A percentile compares a stretch with the other conserved stretches of the same genome.
phyloP scores from a whole-genome alignment of 2,888 invertebrate species.

The Drosophila eohydei region DNA sequence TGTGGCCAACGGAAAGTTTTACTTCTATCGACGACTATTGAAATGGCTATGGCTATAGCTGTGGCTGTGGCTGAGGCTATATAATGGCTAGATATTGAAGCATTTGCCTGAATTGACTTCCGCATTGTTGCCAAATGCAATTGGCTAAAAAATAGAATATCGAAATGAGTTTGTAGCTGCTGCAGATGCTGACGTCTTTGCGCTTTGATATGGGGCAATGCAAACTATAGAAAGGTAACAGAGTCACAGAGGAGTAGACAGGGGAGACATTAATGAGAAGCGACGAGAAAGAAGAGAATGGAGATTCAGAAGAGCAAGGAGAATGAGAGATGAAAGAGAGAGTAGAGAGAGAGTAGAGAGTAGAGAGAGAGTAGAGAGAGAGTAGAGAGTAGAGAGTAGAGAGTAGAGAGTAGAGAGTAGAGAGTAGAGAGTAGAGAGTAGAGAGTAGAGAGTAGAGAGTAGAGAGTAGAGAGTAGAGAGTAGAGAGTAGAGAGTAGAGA shows the following conservation, averaged over 20 bases:
- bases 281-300: neutral
- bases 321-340: neutral
- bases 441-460: no score
- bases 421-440: neutral
- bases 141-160: conserved; percentile 7
- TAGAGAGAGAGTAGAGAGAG: neutral
- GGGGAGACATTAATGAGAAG: neutral
- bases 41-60: no score
- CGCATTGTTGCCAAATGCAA: conserved; percentile 9
- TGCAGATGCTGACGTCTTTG: no score
- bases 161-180: neutral
- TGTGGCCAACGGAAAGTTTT: conserved; percentile 8
- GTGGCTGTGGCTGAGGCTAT: no score
- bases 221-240: neutral
- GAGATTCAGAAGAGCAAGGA: neutral
- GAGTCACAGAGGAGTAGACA: neutral
- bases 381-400: neutral
- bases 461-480: no score
- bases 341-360: neutral
- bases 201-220: neutral
- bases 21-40: neutral
- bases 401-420: no score
- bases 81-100: neutral
- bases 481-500: no score
- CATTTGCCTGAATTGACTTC: neutral